These are phyloP conservation scores for Pagetopsis macropterus DNA, from an alignment of 2,797 vertebrate species.

Conservation along the genomic window DNA sequence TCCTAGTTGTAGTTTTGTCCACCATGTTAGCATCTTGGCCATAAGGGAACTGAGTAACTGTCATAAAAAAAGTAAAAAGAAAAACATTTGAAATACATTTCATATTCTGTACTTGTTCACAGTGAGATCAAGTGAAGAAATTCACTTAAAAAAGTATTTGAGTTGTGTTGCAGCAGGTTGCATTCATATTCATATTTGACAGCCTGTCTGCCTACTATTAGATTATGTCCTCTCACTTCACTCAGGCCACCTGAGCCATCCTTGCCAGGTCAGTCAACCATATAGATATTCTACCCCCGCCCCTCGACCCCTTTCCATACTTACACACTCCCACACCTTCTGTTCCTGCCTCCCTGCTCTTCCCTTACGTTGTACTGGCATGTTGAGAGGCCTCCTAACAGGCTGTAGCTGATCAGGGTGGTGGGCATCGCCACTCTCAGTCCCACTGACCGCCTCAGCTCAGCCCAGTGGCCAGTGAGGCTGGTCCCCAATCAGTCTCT, in stretches of 20 bases:
- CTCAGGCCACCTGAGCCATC: conserved; percentile 63
- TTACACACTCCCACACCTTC: conserved; percentile 36
- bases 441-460: conserved; percentile 41
- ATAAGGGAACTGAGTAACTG: not conserved
- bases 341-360: conserved; percentile 31
- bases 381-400: conserved; percentile 24
- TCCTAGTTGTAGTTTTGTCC: too few species aligned
- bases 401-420: conserved; percentile 46
- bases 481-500: conserved; percentile 65
- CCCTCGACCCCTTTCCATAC: conserved; percentile 8
- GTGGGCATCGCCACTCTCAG: conserved; percentile 40
- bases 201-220: conserved; percentile 15
- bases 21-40: not conserved
- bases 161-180: conserved; percentile 3
- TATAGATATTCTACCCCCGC: conserved; percentile 14
- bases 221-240: conserved; percentile 38
- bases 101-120: not conserved
- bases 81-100: not conserved
- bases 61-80: not conserved
- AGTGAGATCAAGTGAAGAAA: not conserved
- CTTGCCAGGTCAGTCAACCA: conserved; percentile 50
- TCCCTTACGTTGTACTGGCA: conserved; percentile 32
- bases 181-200: conserved; percentile 8
- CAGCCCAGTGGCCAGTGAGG: conserved; percentile 59
- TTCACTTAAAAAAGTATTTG: not conserved